Percentiles rank a stretch among this genome's conserved stretches.
Conservation (phyloP, 1,140 invertebrate species). For the Bombus haemorrhoidalis region DNA sequence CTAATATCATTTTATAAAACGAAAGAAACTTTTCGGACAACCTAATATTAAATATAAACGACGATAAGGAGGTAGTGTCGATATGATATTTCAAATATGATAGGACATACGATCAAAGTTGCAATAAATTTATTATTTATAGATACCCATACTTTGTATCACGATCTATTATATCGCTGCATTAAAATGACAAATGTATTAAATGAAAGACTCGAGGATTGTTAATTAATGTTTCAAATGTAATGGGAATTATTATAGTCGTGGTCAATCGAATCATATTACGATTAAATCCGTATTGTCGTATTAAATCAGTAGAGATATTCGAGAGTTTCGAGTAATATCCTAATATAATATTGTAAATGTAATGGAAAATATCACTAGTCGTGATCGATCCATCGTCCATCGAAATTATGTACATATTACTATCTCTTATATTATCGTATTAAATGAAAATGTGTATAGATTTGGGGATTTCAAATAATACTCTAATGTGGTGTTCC, state of each 20-base stretch:
- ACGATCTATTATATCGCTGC: not conserved
- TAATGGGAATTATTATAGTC: not conserved
- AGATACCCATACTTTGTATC: not conserved
- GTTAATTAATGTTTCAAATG: not conserved
- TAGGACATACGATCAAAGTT: not conserved
- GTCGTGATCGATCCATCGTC: too few species aligned
- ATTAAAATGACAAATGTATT: not conserved
- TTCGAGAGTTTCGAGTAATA: not conserved
- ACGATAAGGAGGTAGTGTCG: not conserved
- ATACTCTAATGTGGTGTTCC: not conserved
- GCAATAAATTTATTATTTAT: not conserved
- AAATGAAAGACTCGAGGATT: not conserved
- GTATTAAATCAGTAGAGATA: too few species aligned
- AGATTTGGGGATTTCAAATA: not conserved
- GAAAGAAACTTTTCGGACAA: too few species aligned
- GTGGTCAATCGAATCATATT: too few species aligned
- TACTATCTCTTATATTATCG: not conserved
- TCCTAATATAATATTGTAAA: not conserved
- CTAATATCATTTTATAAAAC: too few species aligned
- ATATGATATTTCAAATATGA: not conserved
- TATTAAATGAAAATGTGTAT: not conserved
- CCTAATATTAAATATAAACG: not conserved
- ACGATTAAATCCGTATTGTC: too few species aligned
- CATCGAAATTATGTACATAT: not conserved
- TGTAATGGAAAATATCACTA: not conserved